Evolutionary conservation across 2,888 invertebrate genomes (phyloP).

Genomic region (Dromius quadrimaculatus): DNA sequence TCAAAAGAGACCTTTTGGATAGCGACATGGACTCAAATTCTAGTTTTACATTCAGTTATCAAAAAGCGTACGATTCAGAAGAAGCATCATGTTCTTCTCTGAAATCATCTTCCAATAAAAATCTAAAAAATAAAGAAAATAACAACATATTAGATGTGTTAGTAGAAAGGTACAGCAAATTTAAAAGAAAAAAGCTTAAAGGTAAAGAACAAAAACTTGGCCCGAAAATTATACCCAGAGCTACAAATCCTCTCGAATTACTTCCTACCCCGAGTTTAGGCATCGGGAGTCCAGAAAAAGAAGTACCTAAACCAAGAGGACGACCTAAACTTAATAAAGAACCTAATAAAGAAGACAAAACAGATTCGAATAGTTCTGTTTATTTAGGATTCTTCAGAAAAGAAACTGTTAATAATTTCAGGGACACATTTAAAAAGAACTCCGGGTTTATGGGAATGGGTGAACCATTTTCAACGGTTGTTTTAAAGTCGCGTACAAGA

Average conservation of each 20-base stretch:
- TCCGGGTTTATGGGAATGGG: constrained; percentile 72
- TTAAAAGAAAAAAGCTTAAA: constrained; percentile 70
- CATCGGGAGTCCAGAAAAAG: constrained; percentile 56
- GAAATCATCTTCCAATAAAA: constrained; percentile 69
- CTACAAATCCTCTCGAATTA: constrained; percentile 70
- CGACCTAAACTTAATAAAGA: constrained; percentile 62
- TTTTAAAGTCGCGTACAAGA: constrained; percentile 80
- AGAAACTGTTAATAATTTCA: constrained; percentile 76
- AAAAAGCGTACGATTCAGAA: constrained; percentile 75
- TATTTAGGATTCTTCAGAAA: constrained; percentile 76
- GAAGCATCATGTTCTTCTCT: constrained; percentile 76
- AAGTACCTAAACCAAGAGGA: constrained; percentile 33
- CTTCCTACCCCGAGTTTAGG: constrained; percentile 76
- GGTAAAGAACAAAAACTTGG: constrained; percentile 70
- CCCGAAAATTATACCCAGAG: constrained; percentile 72
- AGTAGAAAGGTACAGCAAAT: constrained; percentile 74
- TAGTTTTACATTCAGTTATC: constrained; percentile 70
- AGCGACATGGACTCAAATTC: constrained; percentile 79
- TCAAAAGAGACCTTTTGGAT: constrained; percentile 67
- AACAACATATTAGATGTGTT: constrained; percentile 76
- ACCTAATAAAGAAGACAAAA: constrained; percentile 65
- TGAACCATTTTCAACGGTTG: constrained; percentile 77
- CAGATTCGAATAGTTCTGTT: constrained; percentile 71
- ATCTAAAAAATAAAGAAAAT: constrained; percentile 65
- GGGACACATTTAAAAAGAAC: constrained; percentile 76